Evolutionary conservation across 2,888 invertebrate genomes (phyloP).

Genomic region (Saturnia japonica): DNA sequence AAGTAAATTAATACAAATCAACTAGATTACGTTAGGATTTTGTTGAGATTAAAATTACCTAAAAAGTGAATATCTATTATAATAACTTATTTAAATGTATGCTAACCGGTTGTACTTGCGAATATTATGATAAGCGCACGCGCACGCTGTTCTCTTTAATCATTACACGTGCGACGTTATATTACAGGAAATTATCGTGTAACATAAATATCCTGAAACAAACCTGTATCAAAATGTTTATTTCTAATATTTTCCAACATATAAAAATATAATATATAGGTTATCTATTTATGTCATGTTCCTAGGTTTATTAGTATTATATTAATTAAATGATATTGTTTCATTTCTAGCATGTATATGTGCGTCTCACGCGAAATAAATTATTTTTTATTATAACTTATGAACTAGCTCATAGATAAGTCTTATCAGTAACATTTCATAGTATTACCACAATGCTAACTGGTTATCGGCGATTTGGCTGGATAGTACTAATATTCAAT

Average conservation of each 20-base stretch:
- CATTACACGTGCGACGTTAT: background rate
- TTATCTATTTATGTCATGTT: background rate
- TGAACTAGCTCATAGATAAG: too few species aligned
- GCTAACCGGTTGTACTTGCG: background rate
- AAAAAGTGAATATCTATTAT: background rate
- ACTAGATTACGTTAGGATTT: too few species aligned
- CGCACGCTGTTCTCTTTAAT: background rate
- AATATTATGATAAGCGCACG: background rate
- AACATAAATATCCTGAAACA: constrained; percentile 1
- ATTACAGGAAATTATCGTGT: constrained; percentile 2
- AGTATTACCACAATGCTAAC: too few species aligned
- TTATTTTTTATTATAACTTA: too few species aligned
- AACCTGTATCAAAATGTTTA: background rate
- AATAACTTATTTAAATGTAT: background rate
- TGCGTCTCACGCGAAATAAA: too few species aligned
- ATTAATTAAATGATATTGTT: too few species aligned
- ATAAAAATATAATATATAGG: constrained; percentile 4
- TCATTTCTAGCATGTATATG: too few species aligned
- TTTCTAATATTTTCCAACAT: background rate
- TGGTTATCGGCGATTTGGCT: too few species aligned
- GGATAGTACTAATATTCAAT: too few species aligned
- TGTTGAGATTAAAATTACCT: background rate
- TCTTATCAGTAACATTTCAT: too few species aligned
- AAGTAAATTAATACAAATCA: too few species aligned
- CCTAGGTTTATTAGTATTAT: background rate